Evolutionary conservation across 2,888 invertebrate species (phyloP), one percentile per base, ranked within the genome.

Genomic region (Caenorhabditis uteleia): DNA sequence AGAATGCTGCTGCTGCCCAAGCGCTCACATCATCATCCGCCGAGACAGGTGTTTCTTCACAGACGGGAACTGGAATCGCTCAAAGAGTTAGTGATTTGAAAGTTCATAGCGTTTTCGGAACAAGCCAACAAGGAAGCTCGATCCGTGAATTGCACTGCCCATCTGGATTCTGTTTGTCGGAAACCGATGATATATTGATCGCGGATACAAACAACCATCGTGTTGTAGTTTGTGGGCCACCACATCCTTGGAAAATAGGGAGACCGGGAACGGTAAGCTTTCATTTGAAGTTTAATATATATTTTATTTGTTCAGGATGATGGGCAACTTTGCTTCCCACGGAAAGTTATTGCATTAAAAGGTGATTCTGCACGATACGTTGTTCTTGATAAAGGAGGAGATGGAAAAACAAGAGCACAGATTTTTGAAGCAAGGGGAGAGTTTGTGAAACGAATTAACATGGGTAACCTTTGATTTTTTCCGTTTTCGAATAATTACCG

Each of bases 191-290:
- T 21, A 76, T 79, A 21, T 67, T 77, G 25, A 75, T 79, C 42
- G 77, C 78, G 33, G 79, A 79, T 45, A 79, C 79, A 8, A 79
- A 79, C 56, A 79, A 79, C 48, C 79, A 79, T 45, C 68, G 79
- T 6, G 76, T 79, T 53, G 70, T 77, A 21, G 75, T 79, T 5
- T 70, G 72, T 38, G 70, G 74, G 8, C 75, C 71, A 16, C 61
- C 72, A 25, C 60, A 66, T 58, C 74, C 75, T 5, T 74, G 74
- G 75, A 71, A 71, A 39, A 74, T 76, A 21, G 75, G 75, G 36
- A 49, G 70, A 12, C 68, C 75, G 12, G 75, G 75, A 54, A 70
- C 69, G 12, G 66, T 66, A 20, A 51, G 44, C 16, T 43, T 20
- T 47, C 3, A 33, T 36, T 27, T 47, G 33, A 8, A 31, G n/a